phyloP scores from a whole-genome alignment of 2,888 invertebrate species.

The Ferrisia virgata region DNA sequence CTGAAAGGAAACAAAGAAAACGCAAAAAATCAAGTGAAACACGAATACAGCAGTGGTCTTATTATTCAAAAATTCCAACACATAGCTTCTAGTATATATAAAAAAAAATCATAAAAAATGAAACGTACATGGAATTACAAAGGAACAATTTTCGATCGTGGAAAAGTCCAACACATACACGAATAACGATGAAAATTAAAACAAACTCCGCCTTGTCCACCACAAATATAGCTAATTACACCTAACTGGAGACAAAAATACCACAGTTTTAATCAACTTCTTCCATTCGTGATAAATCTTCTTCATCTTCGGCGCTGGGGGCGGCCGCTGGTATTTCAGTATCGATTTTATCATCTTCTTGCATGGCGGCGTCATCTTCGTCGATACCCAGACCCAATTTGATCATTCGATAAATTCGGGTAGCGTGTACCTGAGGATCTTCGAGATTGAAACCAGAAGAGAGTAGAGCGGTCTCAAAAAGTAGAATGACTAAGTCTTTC shows the following conservation, averaged over 20 bases:
- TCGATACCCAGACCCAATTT: conserved; percentile 97
- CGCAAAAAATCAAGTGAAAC: not conserved
- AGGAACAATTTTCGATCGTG: not conserved
- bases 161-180: not conserved
- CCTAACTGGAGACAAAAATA: not conserved
- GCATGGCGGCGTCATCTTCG: conserved; percentile 80
- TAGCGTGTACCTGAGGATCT: conserved; percentile 91
- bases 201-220: not conserved
- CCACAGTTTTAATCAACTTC: conserved; percentile 86
- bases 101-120: not conserved
- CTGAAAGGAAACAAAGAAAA: not conserved
- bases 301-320: conserved; percentile 78
- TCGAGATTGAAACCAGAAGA: conserved; percentile 96
- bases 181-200: not conserved
- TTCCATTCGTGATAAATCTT: conserved; percentile 96
- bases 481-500: conserved; percentile 90
- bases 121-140: not conserved
- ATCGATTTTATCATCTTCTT: conserved; percentile 61
- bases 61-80: not conserved
- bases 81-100: not conserved
- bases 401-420: conserved; percentile 97
- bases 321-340: conserved; percentile 66
- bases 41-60: not conserved
- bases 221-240: not conserved
- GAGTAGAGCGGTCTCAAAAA: conserved; percentile 93